Conservation (phyloP, 2,888 invertebrate genomes). For the Ischnus inquisitorius region DNA sequence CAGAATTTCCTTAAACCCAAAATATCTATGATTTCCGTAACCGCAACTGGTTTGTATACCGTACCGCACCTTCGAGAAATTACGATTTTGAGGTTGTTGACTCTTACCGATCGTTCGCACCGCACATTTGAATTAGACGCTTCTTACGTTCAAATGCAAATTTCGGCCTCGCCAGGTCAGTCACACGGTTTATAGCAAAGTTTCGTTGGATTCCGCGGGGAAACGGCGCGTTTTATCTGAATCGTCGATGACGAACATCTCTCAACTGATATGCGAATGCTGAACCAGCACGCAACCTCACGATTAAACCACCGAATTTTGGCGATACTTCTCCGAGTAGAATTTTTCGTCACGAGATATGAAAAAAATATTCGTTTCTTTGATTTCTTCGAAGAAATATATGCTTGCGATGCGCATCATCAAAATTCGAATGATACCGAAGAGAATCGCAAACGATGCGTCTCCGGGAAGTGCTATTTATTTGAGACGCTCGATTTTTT, state of each 20-base stretch:
- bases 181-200: slow-evolving; percentile 38
- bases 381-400: neutral
- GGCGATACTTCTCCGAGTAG: neutral
- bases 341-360: neutral
- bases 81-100: slow-evolving; percentile 37
- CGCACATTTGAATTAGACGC: slow-evolving; percentile 46
- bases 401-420: too few relatives aligned
- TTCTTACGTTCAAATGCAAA: slow-evolving; percentile 59
- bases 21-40: neutral
- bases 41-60: neutral
- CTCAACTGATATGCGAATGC: slow-evolving; percentile 52
- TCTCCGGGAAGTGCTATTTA: too few relatives aligned
- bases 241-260: slow-evolving; percentile 47
- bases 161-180: slow-evolving; percentile 50
- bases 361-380: neutral
- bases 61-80: slow-evolving; percentile 4
- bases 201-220: slow-evolving; percentile 25
- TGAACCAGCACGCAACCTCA: slow-evolving; percentile 47
- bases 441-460: neutral
- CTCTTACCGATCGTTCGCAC: neutral
- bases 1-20: slow-evolving; percentile 10
- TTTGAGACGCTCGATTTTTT: too few relatives aligned
- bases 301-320: slow-evolving; percentile 48
- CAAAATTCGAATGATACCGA: neutral
- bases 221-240: slow-evolving; percentile 57